A percentile compares a stretch with the other conserved stretches of the same genome.
Conservation (phyloP, 1,140 invertebrate species). For the Diorhabda elongata region DNA sequence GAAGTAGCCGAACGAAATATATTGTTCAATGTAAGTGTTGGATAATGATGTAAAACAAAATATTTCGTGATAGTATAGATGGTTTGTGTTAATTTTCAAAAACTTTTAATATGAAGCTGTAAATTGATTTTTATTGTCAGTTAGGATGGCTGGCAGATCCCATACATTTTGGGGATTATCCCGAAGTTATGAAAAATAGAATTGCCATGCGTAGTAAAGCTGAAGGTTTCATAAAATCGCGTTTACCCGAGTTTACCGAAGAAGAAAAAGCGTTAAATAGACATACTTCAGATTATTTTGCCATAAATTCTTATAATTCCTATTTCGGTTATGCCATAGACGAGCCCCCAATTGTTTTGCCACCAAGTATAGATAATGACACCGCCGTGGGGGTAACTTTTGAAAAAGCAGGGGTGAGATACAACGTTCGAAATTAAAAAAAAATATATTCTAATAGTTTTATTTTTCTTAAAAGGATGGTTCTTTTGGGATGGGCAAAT, state of each 20-base stretch:
- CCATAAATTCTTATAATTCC: slow-evolving; percentile 39
- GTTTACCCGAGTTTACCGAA: slow-evolving; percentile 58
- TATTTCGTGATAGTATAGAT: not conserved
- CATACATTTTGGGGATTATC: slow-evolving; percentile 61
- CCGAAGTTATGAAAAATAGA: slow-evolving; percentile 50
- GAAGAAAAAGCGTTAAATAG: slow-evolving; percentile 42
- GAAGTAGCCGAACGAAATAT: slow-evolving; percentile 49
- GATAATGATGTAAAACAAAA: not conserved
- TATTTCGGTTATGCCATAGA: not conserved
- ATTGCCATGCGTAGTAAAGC: slow-evolving; percentile 52
- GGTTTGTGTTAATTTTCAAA: not conserved
- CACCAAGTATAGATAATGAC: slow-evolving; percentile 13
- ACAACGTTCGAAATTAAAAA: too few species aligned
- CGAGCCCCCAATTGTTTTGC: slow-evolving; percentile 8
- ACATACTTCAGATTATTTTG: slow-evolving; percentile 52
- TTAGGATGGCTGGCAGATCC: slow-evolving; percentile 62
- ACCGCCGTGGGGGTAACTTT: slow-evolving; percentile 8
- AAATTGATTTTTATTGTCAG: slow-evolving; percentile 34
- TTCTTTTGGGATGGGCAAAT: slow-evolving; percentile 53
- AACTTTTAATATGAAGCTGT: not conserved
- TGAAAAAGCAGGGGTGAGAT: slow-evolving; percentile 5
- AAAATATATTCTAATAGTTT: too few species aligned
- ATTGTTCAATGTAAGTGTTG: slow-evolving; percentile 41
- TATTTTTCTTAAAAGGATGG: slow-evolving; percentile 44
- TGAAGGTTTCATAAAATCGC: slow-evolving; percentile 52